These are phyloP conservation scores for Pagetopsis macropterus DNA, from an alignment of 2,797 vertebrate species.

Conservation along the genomic window DNA sequence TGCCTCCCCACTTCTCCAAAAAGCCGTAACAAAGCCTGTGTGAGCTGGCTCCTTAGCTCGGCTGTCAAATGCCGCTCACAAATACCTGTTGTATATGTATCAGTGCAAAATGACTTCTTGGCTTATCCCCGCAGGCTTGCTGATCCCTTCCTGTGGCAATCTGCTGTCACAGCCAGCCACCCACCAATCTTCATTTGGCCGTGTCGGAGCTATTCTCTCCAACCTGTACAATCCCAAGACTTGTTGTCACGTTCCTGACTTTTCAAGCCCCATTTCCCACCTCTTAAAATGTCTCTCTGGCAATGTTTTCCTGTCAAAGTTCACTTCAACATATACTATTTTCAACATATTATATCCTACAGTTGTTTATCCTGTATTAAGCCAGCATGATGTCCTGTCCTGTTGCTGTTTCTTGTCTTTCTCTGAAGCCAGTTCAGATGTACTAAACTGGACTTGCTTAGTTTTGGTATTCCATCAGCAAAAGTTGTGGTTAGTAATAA, in stretches of 20 bases:
- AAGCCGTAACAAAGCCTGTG: slow-evolving; percentile 63
- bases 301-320: slow-evolving; percentile 9
- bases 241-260: slow-evolving; percentile 5
- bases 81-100: slow-evolving; percentile 48
- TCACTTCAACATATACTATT: neutral
- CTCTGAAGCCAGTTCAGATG: neutral
- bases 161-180: slow-evolving; percentile 23
- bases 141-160: slow-evolving; percentile 24
- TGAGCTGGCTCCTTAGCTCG: slow-evolving; percentile 58
- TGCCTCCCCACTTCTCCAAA: slow-evolving; percentile 59
- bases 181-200: slow-evolving; percentile 23
- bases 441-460: too few species aligned
- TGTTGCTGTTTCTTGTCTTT: neutral
- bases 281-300: neutral
- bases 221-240: slow-evolving; percentile 20
- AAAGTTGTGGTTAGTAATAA: too few species aligned
- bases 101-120: slow-evolving; percentile 26
- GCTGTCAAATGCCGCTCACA: slow-evolving; percentile 39
- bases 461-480: too few species aligned
- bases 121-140: slow-evolving; percentile 11
- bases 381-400: neutral
- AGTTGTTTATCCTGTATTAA: neutral
- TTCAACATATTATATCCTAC: neutral
- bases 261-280: slow-evolving; percentile 2
- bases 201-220: neutral